phyloP scores from a whole-genome alignment of 2,888 invertebrate species.

The Galerucella nymphaeae region DNA sequence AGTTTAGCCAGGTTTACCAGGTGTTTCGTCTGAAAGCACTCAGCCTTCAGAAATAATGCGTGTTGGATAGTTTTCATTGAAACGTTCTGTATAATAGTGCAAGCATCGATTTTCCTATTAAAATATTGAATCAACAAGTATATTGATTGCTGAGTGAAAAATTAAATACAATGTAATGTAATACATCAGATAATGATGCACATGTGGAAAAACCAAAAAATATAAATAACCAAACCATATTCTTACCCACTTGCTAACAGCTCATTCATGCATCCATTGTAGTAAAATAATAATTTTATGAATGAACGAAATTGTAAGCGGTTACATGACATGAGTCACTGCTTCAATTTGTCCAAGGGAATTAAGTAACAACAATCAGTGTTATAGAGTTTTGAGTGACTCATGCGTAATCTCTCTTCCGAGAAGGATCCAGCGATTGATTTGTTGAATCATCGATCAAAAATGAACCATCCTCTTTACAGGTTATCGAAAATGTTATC shows the following conservation, averaged over 20 bases:
- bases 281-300: not conserved
- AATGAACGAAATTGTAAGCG: slow-evolving; percentile 6
- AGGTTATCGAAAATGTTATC: not conserved
- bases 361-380: slow-evolving; percentile 11
- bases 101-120: too few species aligned
- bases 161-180: not conserved
- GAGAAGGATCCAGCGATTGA: slow-evolving; percentile 1
- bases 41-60: too few species aligned
- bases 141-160: too few species aligned
- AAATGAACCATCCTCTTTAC: not conserved
- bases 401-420: not conserved
- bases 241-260: not conserved
- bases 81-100: too few species aligned
- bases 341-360: slow-evolving; percentile 3
- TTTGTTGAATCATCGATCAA: slow-evolving; percentile 6
- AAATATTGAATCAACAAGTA: too few species aligned
- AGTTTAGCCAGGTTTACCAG: too few species aligned
- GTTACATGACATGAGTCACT: slow-evolving; percentile 4
- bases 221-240: not conserved
- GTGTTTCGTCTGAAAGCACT: too few species aligned
- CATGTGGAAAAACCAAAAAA: not conserved
- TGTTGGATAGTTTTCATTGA: too few species aligned
- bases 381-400: slow-evolving; percentile 1
- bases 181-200: not conserved
- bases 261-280: slow-evolving; percentile 6